Conservation (phyloP, 2,797 vertebrate genomes). For the Prunella strophiata region DNA sequence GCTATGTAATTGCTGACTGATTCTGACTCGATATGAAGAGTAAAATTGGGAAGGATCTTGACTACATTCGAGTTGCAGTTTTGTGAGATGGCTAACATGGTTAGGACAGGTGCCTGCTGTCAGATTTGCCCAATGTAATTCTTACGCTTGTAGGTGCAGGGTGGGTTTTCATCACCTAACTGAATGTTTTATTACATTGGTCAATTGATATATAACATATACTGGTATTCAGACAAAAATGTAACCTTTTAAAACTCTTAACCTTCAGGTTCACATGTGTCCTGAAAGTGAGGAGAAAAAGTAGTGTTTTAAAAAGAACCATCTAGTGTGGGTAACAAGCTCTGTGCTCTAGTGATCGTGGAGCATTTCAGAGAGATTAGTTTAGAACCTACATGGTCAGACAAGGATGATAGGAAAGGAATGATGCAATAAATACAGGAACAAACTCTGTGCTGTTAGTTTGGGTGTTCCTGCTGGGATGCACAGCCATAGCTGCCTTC, state of each 20-base stretch:
- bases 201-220: not conserved
- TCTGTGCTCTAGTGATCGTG: not conserved
- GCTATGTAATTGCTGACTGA: not conserved
- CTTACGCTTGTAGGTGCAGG: accelerated
- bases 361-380: not conserved
- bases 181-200: not conserved
- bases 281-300: not conserved
- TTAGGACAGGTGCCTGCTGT: not conserved
- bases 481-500: not conserved
- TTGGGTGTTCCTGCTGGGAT: conserved; percentile 6
- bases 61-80: not conserved
- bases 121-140: not conserved
- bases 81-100: not conserved
- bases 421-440: not conserved
- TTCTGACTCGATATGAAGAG: accelerated
- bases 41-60: not conserved
- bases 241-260: not conserved
- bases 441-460: not conserved
- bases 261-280: not conserved
- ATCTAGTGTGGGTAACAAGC: not conserved
- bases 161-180: not conserved
- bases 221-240: not conserved
- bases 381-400: not conserved
- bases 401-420: not conserved
- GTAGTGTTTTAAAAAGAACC: not conserved